A percentile compares a stretch with the other conserved stretches of the same genome.
These are phyloP conservation scores for Prionailurus bengalensis DNA, from an alignment of 2,113 vertebrate genomes.

Conservation along the genomic window DNA sequence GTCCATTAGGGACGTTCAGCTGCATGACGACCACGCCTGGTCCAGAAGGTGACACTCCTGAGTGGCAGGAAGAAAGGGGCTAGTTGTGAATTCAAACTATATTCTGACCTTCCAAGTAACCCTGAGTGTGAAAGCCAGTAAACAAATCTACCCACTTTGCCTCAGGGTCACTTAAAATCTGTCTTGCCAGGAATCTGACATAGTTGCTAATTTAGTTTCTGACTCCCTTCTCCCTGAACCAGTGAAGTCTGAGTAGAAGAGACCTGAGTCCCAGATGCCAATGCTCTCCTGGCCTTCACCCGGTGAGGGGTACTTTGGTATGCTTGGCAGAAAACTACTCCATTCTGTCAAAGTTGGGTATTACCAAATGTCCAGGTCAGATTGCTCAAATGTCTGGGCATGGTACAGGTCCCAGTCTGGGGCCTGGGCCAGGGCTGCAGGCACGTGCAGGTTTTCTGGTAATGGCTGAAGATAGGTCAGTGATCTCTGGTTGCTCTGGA, in stretches of 20 bases:
- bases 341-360: background rate
- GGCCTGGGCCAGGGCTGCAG: background rate
- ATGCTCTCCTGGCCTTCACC: conserved; percentile 16
- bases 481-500: background rate
- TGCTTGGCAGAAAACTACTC: conserved; percentile 32
- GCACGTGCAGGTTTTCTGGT: background rate
- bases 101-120: conserved; percentile 5
- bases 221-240: background rate
- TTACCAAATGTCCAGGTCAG: conserved; percentile 52
- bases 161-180: background rate
- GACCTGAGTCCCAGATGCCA: background rate
- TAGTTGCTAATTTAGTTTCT: conserved; percentile 7
- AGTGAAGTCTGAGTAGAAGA: background rate
- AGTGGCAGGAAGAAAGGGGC: conserved; percentile 44
- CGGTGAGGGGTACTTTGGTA: background rate
- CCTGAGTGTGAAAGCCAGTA: conserved; percentile 38
- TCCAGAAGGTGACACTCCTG: conserved; percentile 95
- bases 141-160: conserved; percentile 38
- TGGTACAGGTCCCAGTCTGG: background rate
- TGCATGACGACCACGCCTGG: conserved; percentile 99
- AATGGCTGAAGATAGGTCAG: conserved; percentile 28
- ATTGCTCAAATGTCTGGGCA: background rate
- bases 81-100: conserved; percentile 47
- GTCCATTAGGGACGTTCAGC: conserved; percentile 97
- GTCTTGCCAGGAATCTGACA: conserved; percentile 42